A percentile compares a stretch with the other conserved stretches of the same genome.
phyloP scores from a whole-genome alignment of 2,888 invertebrate genomes.

The Nephrotoma appendiculata region DNA sequence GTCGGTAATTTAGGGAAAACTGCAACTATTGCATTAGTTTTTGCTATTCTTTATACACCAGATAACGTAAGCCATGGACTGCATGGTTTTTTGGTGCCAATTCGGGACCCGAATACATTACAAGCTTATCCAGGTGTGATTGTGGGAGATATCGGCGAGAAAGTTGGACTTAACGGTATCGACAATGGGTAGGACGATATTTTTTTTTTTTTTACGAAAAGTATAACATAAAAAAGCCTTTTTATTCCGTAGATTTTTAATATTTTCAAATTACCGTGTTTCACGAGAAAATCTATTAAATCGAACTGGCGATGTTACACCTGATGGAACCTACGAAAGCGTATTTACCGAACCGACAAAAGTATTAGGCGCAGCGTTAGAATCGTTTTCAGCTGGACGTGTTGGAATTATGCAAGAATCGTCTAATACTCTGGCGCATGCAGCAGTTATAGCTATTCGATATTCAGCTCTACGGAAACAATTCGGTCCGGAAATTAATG shows the following conservation, averaged over 20 bases:
- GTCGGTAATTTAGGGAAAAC: conserved; percentile 79
- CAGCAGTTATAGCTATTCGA: conserved; percentile 56
- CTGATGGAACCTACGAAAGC: conserved; percentile 75
- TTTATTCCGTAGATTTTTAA: conserved; percentile 46
- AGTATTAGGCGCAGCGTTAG: conserved; percentile 71
- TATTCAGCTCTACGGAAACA: conserved; percentile 67
- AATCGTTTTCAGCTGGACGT: conserved; percentile 73
- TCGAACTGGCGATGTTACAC: conserved; percentile 76
- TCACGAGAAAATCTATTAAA: conserved; percentile 74
- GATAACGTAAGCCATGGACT: conserved; percentile 69
- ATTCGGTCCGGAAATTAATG: conserved; percentile 50
- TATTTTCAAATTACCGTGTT: conserved; percentile 78
- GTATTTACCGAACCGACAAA: conserved; percentile 80
- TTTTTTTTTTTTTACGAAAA: background rate
- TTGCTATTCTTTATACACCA: conserved; percentile 75
- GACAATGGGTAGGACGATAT: conserved; percentile 69
- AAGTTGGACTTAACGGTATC: conserved; percentile 78
- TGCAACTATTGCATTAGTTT: conserved; percentile 73
- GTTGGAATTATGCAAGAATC: conserved; percentile 49
- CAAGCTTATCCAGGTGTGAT: conserved; percentile 68
- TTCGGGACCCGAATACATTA: conserved; percentile 63
- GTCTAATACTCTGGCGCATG: conserved; percentile 39
- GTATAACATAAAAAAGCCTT: background rate
- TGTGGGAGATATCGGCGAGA: conserved; percentile 87
- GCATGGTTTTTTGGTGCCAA: conserved; percentile 78